Evolutionary conservation across 2,888 invertebrate genomes (phyloP), one percentile per base, ranked within the genome.

Genomic region (Leptarthrus brevirostris): DNA sequence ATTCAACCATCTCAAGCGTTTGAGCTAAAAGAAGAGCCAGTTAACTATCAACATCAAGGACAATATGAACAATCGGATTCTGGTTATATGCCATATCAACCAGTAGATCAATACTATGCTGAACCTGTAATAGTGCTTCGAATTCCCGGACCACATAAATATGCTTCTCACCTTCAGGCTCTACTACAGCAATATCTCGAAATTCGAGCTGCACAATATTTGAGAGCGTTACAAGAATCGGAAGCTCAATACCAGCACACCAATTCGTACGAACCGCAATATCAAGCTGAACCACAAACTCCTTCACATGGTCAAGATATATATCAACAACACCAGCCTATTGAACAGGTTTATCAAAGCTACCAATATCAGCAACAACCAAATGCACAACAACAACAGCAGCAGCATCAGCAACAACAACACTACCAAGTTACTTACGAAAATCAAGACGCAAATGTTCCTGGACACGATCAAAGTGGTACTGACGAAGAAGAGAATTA

Each of bases 1-100:
- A 88, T 90, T 44, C 86, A 87, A 72, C 89, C 89, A 1, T 90
- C 90, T 0, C 87, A 87, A 78, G 89, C 89, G 0, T 85, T 82
- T 76, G 85, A 85, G 73, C 76, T 85, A 18, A 83, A 84, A 44
- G 66, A 76, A 53, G 64, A 72, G 18, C 53, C 53, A 2, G n/a
- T 3, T 3, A 58, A 58, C 2, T 77, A 77, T 53, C 49, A 73
- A 20, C 18, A 58, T 18, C 70, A 56, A 14, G 30, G 49, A n/a
- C 66, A 71, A n/a, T 74, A 69, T 58, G 34, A 52, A 26, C 75
- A 4, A 2, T 16, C 3, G 12, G 72, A 76, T 14, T 12, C 69
- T 10, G 72, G 75, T 16, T 76, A 76, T 26, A 30, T 75, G 10
- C 74, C 71, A 58, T 54, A 74, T 40, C 74, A 70, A 72, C 56